These are phyloP conservation scores for Bombyx mandarina DNA, from an alignment of 1,140 invertebrate genomes.

Conservation along the genomic window DNA sequence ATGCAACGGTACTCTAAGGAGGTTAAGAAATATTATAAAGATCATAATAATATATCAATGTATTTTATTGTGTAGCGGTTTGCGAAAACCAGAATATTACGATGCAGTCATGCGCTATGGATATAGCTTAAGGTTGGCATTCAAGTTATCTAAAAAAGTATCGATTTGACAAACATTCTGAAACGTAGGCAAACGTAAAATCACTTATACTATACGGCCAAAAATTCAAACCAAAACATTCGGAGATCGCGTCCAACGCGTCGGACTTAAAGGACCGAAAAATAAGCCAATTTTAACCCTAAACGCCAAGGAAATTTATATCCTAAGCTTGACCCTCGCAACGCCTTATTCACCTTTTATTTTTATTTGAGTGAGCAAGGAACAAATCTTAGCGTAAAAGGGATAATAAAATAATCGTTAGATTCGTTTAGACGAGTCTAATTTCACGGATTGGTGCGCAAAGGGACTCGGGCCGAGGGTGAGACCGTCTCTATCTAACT, in stretches of 20 bases:
- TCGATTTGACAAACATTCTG: neutral
- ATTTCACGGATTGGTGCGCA: constrained; percentile 67
- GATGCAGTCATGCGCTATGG: too few relatives aligned
- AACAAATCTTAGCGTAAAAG: constrained; percentile 70
- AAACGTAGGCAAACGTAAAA: neutral
- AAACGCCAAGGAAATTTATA: constrained; percentile 56
- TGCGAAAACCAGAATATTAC: too few relatives aligned
- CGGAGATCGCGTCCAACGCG: constrained; percentile 12
- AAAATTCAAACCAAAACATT: neutral
- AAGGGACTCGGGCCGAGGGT: constrained; percentile 54
- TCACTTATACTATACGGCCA: neutral
- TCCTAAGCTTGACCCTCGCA: constrained; percentile 53
- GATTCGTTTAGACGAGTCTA: constrained; percentile 69
- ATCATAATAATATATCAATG: too few relatives aligned
- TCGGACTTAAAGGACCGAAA: constrained; percentile 46
- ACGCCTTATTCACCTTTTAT: constrained; percentile 68
- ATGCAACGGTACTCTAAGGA: too few relatives aligned
- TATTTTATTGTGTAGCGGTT: too few relatives aligned
- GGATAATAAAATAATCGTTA: constrained; percentile 72
- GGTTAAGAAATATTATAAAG: too few relatives aligned
- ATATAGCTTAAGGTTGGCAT: neutral
- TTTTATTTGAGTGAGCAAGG: constrained; percentile 71
- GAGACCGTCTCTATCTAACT: constrained; percentile 16
- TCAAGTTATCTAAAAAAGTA: neutral
- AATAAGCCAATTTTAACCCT: constrained; percentile 54